A percentile compares a stretch with the other conserved stretches of the same genome.
phyloP scores from a whole-genome alignment of 1,140 invertebrate species.

The Leptonema lineaticorne region DNA sequence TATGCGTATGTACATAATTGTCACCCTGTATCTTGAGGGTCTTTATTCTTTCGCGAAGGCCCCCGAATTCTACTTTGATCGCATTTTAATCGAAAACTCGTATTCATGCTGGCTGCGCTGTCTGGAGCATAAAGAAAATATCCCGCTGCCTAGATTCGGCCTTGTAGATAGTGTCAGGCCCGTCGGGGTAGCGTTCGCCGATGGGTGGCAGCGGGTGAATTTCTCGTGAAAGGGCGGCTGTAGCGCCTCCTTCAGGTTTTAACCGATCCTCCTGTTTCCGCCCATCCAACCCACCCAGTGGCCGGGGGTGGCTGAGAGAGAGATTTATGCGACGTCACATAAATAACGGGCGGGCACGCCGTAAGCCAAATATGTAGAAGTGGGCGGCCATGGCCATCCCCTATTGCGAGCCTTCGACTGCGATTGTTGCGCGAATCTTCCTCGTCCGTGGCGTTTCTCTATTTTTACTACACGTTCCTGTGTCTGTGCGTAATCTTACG shows the following conservation, averaged over 20 bases:
- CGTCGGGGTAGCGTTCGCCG: conserved; percentile 5
- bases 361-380: conserved; percentile 39
- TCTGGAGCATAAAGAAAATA: conserved; percentile 43
- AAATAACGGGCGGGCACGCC: conserved; percentile 39
- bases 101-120: conserved; percentile 36
- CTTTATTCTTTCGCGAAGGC: conserved; percentile 23
- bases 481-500: too few relatives aligned
- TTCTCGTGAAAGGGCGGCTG: not conserved
- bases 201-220: too few relatives aligned
- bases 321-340: conserved; percentile 43
- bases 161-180: conserved; percentile 41
- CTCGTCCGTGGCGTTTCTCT: not conserved
- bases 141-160: conserved; percentile 41
- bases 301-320: conserved; percentile 27
- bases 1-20: conserved; percentile 16
- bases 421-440: conserved; percentile 23
- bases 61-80: conserved; percentile 28
- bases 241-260: not conserved
- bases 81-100: conserved; percentile 32
- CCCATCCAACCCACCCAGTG: conserved; percentile 10
- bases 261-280: not conserved
- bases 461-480: not conserved
- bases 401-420: conserved; percentile 6
- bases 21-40: conserved; percentile 14
- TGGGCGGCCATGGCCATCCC: conserved; percentile 21